Conservation (phyloP, 2,797 vertebrate species). For the Lagodon rhomboides region DNA sequence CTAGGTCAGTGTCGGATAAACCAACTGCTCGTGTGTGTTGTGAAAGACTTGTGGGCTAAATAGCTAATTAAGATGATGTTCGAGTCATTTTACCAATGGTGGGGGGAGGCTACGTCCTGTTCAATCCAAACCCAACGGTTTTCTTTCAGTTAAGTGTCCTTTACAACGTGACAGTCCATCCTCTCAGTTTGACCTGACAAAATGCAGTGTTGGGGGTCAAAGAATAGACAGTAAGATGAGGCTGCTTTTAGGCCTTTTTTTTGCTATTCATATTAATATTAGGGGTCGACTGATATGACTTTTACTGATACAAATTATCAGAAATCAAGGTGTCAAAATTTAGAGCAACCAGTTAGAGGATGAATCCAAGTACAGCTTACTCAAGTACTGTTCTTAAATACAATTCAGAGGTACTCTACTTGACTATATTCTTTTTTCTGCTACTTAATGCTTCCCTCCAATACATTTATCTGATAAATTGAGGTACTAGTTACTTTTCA, state of each 20-base stretch:
- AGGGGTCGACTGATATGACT: too few relatives aligned
- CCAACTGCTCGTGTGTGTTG: neutral
- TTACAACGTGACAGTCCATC: conserved; percentile 23
- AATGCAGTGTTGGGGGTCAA: conserved; percentile 23
- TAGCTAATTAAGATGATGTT: conserved; percentile 2
- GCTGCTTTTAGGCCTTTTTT: neutral
- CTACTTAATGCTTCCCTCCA: too few relatives aligned
- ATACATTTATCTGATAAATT: too few relatives aligned
- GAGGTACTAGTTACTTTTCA: too few relatives aligned
- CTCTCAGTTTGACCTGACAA: neutral
- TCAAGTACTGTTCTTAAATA: too few relatives aligned
- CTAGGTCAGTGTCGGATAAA: conserved; percentile 2
- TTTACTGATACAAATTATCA: too few relatives aligned
- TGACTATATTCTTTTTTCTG: too few relatives aligned
- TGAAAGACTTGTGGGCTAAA: neutral
- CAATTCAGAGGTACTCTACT: too few relatives aligned
- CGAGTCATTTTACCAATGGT: neutral
- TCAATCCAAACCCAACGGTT: conserved; percentile 1
- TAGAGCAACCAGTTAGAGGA: too few relatives aligned
- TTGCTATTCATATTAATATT: neutral
- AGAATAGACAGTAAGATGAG: neutral
- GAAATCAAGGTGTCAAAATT: too few relatives aligned
- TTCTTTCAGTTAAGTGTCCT: neutral
- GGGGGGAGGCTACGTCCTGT: neutral
- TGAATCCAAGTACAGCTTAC: too few relatives aligned